Percentiles rank a stretch among this genome's conserved stretches.
Conservation (phyloP, 2,113 vertebrate species). For the Anolis carolinensis region DNA sequence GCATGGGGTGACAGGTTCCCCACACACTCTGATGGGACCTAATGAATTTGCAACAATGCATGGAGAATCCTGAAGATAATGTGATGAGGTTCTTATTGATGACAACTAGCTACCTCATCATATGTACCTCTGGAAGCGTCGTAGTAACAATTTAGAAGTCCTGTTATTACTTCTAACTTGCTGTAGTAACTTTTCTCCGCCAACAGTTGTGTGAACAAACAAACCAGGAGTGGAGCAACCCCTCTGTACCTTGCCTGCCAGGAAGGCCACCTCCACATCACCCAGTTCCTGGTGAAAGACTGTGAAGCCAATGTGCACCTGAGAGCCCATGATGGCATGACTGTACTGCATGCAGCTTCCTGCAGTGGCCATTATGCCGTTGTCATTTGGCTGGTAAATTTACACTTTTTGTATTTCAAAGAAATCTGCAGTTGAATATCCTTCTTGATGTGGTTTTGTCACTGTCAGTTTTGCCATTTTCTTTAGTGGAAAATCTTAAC, state of each 20-base stretch:
- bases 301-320: conserved; percentile 78
- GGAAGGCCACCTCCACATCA: conserved; percentile 82
- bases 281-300: conserved; percentile 81
- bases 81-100: too few species aligned
- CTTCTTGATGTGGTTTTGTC: not conserved
- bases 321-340: conserved; percentile 84
- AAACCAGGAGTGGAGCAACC: conserved; percentile 77
- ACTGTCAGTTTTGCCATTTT: not conserved
- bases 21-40: too few species aligned
- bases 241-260: conserved; percentile 88
- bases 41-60: too few species aligned
- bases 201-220: conserved; percentile 78
- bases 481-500: not conserved
- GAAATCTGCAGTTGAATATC: not conserved
- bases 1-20: too few species aligned
- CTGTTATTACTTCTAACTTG: not conserved
- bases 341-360: conserved; percentile 81
- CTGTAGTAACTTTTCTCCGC: not conserved
- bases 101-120: too few species aligned
- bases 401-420: not conserved
- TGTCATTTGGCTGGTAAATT: conserved; percentile 84
- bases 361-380: conserved; percentile 81
- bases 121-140: too few species aligned
- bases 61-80: too few species aligned
- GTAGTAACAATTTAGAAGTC: too few species aligned